phyloP scores from a whole-genome alignment of 1,140 invertebrate genomes.

The Lucilia sericata region DNA sequence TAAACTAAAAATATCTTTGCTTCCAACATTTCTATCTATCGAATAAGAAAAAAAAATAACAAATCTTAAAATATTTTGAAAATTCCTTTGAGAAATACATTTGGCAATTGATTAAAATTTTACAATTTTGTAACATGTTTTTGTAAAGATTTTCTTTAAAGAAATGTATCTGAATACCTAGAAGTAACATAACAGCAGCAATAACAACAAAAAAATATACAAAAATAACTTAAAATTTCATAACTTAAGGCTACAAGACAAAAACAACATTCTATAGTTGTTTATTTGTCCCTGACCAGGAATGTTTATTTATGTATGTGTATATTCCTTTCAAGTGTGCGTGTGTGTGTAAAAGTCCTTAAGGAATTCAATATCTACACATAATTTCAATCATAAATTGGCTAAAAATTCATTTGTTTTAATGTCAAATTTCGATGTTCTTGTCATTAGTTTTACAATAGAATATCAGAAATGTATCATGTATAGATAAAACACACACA shows the following conservation, averaged over 20 bases:
- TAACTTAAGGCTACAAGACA: no score
- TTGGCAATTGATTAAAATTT: slow-evolving; percentile 7
- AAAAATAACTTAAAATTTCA: no score
- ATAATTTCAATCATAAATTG: slow-evolving; percentile 18
- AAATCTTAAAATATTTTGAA: slow-evolving; percentile 1
- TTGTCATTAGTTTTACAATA: not conserved
- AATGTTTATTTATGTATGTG: not conserved
- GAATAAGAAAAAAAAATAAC: not conserved
- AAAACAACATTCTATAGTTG: no score
- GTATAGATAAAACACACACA: not conserved
- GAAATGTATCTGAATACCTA: not conserved
- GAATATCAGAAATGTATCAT: not conserved
- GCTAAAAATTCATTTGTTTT: not conserved
- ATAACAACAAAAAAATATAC: no score
- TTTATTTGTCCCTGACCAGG: not conserved
- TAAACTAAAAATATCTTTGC: not conserved
- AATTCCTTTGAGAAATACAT: slow-evolving; percentile 1
- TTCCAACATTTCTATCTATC: no score
- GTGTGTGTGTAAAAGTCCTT: slow-evolving; percentile 8
- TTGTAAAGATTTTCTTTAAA: not conserved
- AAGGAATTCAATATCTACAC: slow-evolving; percentile 24
- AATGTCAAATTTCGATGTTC: slow-evolving; percentile 4
- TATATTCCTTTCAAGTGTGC: not conserved
- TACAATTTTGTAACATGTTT: not conserved
- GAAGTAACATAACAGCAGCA: not conserved